A percentile compares a stretch with the other conserved stretches of the same genome.
Conservation (phyloP, 2,113 vertebrate species). For the Blennius ocellaris region DNA sequence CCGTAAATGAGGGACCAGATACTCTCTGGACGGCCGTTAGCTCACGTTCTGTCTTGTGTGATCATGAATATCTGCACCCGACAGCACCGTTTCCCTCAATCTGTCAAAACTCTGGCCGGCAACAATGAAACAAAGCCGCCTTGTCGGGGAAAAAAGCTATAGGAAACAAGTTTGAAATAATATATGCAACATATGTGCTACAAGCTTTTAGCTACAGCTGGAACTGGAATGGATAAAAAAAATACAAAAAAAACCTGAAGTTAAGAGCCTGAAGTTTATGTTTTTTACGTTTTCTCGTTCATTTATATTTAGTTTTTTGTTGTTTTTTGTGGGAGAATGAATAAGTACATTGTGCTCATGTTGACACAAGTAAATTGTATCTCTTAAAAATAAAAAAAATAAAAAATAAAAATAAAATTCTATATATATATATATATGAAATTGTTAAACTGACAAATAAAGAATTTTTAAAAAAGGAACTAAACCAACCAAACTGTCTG, state of each 20-base stretch:
- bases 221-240: conserved; percentile 5
- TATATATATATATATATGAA: no score
- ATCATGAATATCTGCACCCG: conserved; percentile 63
- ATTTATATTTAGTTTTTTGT: no score
- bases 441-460: no score
- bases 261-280: no score
- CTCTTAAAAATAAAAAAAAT: no score
- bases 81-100: conserved; percentile 32
- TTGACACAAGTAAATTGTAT: no score
- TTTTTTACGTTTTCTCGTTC: no score
- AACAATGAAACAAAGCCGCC: conserved; percentile 45
- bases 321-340: no score
- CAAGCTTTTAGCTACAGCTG: conserved; percentile 11
- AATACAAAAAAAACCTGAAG: no score
- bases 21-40: conserved; percentile 68
- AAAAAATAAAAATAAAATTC: not conserved
- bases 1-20: conserved; percentile 61
- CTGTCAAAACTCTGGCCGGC: conserved; percentile 70
- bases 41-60: conserved; percentile 44
- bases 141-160: conserved; percentile 31
- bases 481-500: not conserved
- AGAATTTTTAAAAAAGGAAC: conserved; percentile 11
- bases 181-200: conserved; percentile 35
- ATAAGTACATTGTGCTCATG: no score
- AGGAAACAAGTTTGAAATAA: conserved; percentile 40